Percentiles rank a stretch among this genome's conserved stretches.
Evolutionary conservation across 2,888 invertebrate species (phyloP).

Genomic region (Dasypolia templi): DNA sequence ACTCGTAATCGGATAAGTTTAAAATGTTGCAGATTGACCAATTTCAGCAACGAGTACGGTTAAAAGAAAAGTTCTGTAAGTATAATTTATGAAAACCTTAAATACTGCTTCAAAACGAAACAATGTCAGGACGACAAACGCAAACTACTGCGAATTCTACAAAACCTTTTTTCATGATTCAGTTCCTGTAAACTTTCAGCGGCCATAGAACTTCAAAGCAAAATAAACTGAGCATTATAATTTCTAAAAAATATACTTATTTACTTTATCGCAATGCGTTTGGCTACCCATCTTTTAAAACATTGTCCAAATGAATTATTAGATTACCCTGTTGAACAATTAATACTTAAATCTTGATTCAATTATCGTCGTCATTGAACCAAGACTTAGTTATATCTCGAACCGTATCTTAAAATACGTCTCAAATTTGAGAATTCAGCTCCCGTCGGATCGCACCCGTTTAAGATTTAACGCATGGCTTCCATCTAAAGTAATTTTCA

Average conservation of each 20-base stretch:
- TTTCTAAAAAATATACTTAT: neutral
- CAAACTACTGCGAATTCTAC: neutral
- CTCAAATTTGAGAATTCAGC: neutral
- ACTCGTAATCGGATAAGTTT: conserved; percentile 31
- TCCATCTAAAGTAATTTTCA: neutral
- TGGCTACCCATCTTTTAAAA: neutral
- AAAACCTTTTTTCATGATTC: neutral
- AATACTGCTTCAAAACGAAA: conserved; percentile 4
- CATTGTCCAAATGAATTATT: neutral
- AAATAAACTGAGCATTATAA: neutral
- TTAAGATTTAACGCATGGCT: neutral
- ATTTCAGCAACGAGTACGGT: conserved; percentile 34
- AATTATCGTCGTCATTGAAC: neutral
- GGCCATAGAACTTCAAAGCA: neutral
- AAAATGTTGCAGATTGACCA: conserved; percentile 38
- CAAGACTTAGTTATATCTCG: no score
- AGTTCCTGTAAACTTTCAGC: neutral
- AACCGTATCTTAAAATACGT: neutral
- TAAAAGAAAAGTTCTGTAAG: neutral
- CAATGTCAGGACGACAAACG: neutral
- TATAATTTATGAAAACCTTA: neutral
- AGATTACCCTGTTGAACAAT: neutral
- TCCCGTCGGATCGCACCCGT: conserved; percentile 36
- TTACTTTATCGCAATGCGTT: neutral
- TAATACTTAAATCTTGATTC: neutral